Base-by-base conservation (phyloP, 2,797 vertebrate genomes). In the Amblyraja radiata region DNA sequence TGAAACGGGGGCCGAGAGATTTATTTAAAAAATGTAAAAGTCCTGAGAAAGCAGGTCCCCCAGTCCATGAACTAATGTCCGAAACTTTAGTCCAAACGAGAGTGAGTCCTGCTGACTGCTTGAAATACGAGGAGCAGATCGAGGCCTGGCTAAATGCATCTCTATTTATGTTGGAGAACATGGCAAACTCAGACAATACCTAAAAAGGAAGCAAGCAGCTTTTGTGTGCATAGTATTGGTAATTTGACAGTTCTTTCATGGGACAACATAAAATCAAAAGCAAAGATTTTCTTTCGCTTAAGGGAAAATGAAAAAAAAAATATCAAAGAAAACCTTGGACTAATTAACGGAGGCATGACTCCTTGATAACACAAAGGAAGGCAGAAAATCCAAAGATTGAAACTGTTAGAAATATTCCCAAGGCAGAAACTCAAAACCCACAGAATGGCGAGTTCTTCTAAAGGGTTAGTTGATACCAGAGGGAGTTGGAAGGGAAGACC, bases 321-420 rank as follows among this genome's bases (percentile, higher is more conserved):
- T 21, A 88, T 88, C 61, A 23, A 88, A 88, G n/a, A 36, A 88
- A 68, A 16, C 28, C n/a, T 23, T 32, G n/a, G 84, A 36, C 84
- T 88, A 36, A 88, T 88, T 88, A 88, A 88, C 63, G 2, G 28
- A 88, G 84, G 61, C 84, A 36, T 88, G 84, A 88, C 63, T 68
- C 14, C n/a, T 88, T 68, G 14, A 39, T 32, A 88, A 36, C 65
- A 68, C 36, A 32, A 18, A 36, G 63, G n/a, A 88, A 32, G 84
- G 63, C 21, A 36, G 36, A 36, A 10, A 74, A 6, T 6, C 16
- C 63, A 4, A 9, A 68, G 63, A 18, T 21, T 88, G 63, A 88
- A 88, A 21, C 1, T 68, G 84, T 68, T 65, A 7, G 5, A 63
- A 86, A 86, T 63, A 86, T 63, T 65, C 84, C 61, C 84, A 88